These are phyloP conservation scores for Willisornis vidua DNA, from an alignment of 2,113 vertebrate species.

Conservation along the genomic window DNA sequence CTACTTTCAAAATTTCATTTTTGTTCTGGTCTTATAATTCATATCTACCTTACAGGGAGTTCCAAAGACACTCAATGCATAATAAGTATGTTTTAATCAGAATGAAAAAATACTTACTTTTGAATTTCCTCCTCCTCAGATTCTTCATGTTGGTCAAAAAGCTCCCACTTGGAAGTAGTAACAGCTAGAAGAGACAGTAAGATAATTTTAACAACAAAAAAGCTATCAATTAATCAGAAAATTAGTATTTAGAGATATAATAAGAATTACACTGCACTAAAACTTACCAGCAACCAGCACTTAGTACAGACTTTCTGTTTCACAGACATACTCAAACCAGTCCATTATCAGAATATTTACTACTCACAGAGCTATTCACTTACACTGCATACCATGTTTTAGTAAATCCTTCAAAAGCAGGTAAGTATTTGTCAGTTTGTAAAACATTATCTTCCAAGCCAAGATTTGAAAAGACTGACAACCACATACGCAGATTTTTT, in stretches of 20 bases:
- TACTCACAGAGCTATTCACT: background rate
- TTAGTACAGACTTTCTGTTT: background rate
- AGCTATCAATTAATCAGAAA: background rate
- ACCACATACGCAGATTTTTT: background rate
- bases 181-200: constrained; percentile 79
- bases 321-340: background rate
- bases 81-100: background rate
- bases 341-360: background rate
- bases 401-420: background rate
- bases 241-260: background rate
- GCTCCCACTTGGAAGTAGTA: constrained; percentile 97
- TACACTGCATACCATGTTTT: background rate
- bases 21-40: background rate
- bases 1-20: background rate
- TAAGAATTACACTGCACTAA: background rate
- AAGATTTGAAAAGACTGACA: background rate
- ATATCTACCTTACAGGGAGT: background rate
- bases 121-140: constrained; percentile 86
- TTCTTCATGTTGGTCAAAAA: constrained; percentile 93
- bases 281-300: background rate
- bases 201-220: background rate
- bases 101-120: constrained; percentile 75
- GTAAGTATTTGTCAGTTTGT: background rate
- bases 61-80: background rate
- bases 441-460: background rate